Percentiles rank a stretch among this genome's conserved stretches.
These are phyloP conservation scores for Ypsolopha scabrella DNA, from an alignment of 2,888 invertebrate species.

Conservation along the genomic window DNA sequence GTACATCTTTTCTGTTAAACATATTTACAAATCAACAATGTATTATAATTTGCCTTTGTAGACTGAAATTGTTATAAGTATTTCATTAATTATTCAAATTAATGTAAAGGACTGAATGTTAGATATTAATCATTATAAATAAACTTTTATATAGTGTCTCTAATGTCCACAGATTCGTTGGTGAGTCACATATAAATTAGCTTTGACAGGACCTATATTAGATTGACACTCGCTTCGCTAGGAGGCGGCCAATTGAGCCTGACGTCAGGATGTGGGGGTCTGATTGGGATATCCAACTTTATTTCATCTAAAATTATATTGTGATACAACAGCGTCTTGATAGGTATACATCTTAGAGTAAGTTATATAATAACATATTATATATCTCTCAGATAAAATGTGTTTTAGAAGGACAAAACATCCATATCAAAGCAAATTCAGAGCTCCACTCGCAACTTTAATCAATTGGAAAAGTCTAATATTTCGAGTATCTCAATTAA, in stretches of 20 bases:
- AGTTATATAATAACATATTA: too few species aligned
- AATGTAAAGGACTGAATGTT: conserved; percentile 5
- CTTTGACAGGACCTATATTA: conserved; percentile 52
- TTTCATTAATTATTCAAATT: too few species aligned
- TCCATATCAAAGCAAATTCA: background rate
- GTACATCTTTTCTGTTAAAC: too few species aligned
- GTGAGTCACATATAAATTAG: conserved; percentile 35
- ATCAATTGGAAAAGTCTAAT: conserved; percentile 35
- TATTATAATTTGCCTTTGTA: too few species aligned
- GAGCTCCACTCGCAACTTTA: background rate
- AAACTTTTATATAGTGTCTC: conserved; percentile 9
- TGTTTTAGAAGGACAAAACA: too few species aligned
- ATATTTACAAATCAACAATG: too few species aligned
- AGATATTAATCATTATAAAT: conserved; percentile 9
- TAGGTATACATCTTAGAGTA: too few species aligned
- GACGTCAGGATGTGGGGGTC: conserved; percentile 64
- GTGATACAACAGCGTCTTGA: too few species aligned
- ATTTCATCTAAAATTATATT: too few species aligned
- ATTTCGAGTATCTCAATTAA: conserved; percentile 64
- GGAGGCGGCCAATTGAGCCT: conserved; percentile 47
- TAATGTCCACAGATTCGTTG: background rate
- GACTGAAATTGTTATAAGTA: too few species aligned
- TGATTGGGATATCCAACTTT: conserved; percentile 1
- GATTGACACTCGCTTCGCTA: conserved; percentile 55
- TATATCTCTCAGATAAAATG: too few species aligned